Conservation (phyloP, 2,113 vertebrate species). For the Corythoichthys intestinalis region DNA sequence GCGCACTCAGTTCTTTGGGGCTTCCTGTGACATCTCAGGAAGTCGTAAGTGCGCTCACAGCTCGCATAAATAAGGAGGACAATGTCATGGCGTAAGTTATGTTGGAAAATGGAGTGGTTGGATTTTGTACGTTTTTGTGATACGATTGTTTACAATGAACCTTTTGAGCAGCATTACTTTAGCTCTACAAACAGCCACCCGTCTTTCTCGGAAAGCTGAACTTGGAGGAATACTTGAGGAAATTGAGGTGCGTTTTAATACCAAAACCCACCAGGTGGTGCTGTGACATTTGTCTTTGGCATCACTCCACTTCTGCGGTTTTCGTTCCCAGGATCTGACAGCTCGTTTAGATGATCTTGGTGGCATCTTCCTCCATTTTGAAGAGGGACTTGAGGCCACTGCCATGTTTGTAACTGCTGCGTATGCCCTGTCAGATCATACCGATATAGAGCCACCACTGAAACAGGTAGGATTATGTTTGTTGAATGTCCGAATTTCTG, state of each 20-base stretch:
- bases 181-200: constrained; percentile 86
- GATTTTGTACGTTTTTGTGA: background rate
- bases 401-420: constrained; percentile 90
- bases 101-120: background rate
- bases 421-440: constrained; percentile 89
- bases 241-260: constrained; percentile 81
- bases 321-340: constrained; percentile 82
- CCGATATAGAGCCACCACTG: constrained; percentile 87
- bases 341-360: constrained; percentile 95
- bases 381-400: constrained; percentile 93
- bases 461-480: constrained; percentile 80
- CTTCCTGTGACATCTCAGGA: constrained; percentile 92
- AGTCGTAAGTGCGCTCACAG: constrained; percentile 81
- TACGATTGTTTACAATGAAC: background rate
- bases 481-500: background rate
- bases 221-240: constrained; percentile 90
- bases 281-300: background rate
- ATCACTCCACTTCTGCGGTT: background rate
- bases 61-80: constrained; percentile 92
- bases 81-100: constrained; percentile 85
- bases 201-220: constrained; percentile 90
- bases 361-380: constrained; percentile 94
- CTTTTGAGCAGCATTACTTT: constrained; percentile 79
- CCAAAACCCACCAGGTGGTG: constrained; percentile 39
- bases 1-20: constrained; percentile 84